phyloP scores from a whole-genome alignment of 2,113 vertebrate species.

The Genyomyrus donnyi region DNA sequence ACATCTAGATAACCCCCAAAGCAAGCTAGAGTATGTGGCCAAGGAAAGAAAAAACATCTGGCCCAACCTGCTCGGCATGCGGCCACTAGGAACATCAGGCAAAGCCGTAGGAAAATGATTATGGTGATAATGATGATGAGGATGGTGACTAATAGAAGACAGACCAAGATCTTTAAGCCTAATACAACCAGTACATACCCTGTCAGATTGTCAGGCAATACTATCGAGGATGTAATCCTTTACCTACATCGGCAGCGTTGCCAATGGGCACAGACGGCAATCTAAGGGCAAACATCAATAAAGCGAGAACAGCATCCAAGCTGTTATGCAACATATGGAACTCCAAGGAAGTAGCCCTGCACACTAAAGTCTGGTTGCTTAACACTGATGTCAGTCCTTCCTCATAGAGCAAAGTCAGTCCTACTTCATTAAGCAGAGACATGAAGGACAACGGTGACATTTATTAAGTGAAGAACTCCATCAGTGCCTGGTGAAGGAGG shows the following conservation, averaged over 20 bases:
- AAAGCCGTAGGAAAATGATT: background rate
- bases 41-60: background rate
- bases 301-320: background rate
- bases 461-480: background rate
- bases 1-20: background rate
- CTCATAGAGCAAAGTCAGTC: background rate
- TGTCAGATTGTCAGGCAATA: background rate
- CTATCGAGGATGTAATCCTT: background rate
- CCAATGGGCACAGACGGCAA: background rate
- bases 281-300: background rate
- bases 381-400: background rate
- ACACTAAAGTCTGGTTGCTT: background rate
- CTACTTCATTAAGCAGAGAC: background rate
- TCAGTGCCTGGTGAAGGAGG: background rate
- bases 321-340: background rate
- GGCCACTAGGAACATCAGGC: background rate
- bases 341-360: background rate
- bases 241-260: background rate
- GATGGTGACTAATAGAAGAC: background rate
- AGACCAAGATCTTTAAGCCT: background rate
- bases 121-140: background rate
- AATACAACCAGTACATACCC: background rate
- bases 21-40: background rate
- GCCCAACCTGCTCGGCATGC: background rate
- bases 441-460: background rate